These are phyloP conservation scores for Rhyacophila brunnea DNA, from an alignment of 1,140 invertebrate species.

Conservation along the genomic window DNA sequence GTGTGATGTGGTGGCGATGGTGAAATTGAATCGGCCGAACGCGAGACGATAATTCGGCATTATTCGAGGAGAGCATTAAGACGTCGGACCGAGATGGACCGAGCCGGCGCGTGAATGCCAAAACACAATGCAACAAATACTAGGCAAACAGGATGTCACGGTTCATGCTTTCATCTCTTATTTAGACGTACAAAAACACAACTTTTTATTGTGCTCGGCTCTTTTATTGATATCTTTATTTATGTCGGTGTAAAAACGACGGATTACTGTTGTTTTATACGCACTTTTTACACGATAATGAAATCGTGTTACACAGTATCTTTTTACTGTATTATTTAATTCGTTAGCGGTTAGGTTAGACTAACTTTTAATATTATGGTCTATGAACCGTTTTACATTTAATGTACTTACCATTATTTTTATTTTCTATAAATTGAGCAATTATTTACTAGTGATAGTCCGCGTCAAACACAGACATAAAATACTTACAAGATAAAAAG, in stretches of 20 bases:
- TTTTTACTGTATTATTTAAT: not conserved
- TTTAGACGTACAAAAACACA: no score
- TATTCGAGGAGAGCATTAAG: constrained; percentile 27
- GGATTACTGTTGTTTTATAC: not conserved
- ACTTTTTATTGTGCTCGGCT: no score
- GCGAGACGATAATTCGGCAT: constrained; percentile 25
- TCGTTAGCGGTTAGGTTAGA: no score
- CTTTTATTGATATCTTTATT: no score
- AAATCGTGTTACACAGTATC: not conserved
- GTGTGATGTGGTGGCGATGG: constrained; percentile 14
- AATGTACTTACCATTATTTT: no score
- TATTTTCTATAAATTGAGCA: no score
- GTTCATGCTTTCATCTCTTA: not conserved
- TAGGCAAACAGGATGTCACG: constrained; percentile 33
- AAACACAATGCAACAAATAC: constrained; percentile 15
- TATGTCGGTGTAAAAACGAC: no score
- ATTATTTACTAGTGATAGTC: no score
- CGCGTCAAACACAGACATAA: no score
- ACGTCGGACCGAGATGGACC: constrained; percentile 29
- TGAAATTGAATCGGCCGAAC: constrained; percentile 30
- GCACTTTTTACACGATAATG: not conserved
- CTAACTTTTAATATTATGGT: no score
- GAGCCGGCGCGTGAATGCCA: constrained; percentile 23
- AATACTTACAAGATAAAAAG: no score
- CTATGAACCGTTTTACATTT: no score